Base-by-base conservation (phyloP, 1,140 invertebrate species). In the Bombus cullumanus region DNA sequence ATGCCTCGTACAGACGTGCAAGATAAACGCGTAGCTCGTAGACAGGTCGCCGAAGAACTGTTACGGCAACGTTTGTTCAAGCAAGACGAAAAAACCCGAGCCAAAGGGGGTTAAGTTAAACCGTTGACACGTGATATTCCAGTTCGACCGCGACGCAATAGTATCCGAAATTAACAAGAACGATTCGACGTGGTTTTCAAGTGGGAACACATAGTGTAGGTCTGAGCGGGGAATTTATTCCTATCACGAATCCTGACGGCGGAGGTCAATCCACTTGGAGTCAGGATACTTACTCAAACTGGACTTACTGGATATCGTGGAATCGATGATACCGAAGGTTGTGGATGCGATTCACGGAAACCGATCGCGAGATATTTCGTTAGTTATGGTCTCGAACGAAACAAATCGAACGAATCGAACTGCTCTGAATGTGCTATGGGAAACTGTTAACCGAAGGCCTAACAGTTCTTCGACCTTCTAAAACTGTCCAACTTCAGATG, bases 231-330 rank as follows among this genome's bases (percentile, higher is more conserved):
- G 43, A 86, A 89, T 89, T 89, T 89, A 90, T 89, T 89, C 80
- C 88, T 86, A 86, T 90, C 88, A 86, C 83, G 88, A 86, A 81
- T 69, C 59, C 68, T 73, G 71, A 79, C 74, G 68, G 47, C 64
- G 75, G 79, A 89, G 88, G 68, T 90, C 71, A 83, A 82, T 83
- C 85, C 88, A 80, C 80, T 81, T 69, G 66, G 62, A 76, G 76
- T 18, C 72, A 47, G 34, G 75, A 86, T 89, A 68, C 83, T 90
- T 73, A 81, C 85, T 82, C 57, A 76, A 89, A 89, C 84, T 83
- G 72, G 80, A 86, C 80, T 76, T 72, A 81, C 85, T 86, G 77
- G 80, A 89, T 89, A 80, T 39, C 66, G 64, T 41, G 25, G 66
- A 53, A 47, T 59, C 79, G 34, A 59, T 28, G 59, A 86, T 37